Evolutionary conservation across 2,797 vertebrate species (phyloP).

Genomic region (Enteromius fasciolatus): DNA sequence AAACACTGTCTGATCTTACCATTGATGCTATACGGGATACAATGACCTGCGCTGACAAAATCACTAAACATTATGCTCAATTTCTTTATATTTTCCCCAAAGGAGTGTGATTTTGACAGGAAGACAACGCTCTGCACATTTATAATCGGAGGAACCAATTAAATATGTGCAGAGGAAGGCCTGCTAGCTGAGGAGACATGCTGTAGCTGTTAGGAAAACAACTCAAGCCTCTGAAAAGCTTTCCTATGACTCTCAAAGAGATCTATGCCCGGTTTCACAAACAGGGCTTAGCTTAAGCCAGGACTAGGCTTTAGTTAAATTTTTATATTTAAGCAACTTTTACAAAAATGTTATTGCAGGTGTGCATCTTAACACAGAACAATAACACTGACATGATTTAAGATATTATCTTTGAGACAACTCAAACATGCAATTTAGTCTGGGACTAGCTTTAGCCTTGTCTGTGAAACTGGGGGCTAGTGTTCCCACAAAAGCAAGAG

Average conservation of each 20-base stretch:
- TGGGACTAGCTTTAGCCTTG: no score
- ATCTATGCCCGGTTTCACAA: background rate
- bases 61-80: background rate
- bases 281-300: no score
- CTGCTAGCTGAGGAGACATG: background rate
- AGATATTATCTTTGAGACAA: no score
- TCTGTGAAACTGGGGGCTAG: background rate
- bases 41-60: slow-evolving; percentile 3
- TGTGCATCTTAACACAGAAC: no score
- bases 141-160: slow-evolving; percentile 26
- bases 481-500: slow-evolving; percentile 8
- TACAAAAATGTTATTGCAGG: no score
- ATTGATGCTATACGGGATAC: background rate
- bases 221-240: slow-evolving; percentile 10
- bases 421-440: no score
- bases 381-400: no score
- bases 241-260: slow-evolving; percentile 7
- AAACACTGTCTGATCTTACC: background rate
- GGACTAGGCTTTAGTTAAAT: no score
- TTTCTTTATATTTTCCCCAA: background rate
- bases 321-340: no score
- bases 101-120: slow-evolving; percentile 27
- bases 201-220: slow-evolving; percentile 31
- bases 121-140: background rate
- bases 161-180: slow-evolving; percentile 13